phyloP scores from a whole-genome alignment of 2,797 vertebrate genomes.

The Pogoniulus pusillus region DNA sequence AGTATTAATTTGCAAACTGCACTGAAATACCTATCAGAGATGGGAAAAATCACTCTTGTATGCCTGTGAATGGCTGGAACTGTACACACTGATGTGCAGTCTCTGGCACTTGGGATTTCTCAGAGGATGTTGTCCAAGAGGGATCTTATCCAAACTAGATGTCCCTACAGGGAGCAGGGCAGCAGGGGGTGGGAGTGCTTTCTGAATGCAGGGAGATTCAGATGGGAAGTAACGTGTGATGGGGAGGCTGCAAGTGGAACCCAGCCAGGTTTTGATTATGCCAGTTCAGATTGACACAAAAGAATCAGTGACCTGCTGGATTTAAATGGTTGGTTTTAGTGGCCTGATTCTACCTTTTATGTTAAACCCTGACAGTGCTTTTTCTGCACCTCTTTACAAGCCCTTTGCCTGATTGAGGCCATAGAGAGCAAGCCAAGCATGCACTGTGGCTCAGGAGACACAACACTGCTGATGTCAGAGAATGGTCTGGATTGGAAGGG shows the following conservation, averaged over 20 bases:
- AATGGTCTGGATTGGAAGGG: too few relatives aligned
- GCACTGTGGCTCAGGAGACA: background rate
- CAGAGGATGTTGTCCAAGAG: conserved; percentile 13
- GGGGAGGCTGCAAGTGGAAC: background rate
- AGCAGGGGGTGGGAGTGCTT: background rate
- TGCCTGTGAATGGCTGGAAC: background rate
- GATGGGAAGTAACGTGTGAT: background rate
- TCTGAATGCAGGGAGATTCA: conserved; percentile 31
- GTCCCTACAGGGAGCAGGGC: conserved; percentile 24
- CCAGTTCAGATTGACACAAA: conserved; percentile 46
- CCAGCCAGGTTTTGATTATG: conserved; percentile 61
- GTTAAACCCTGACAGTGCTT: conserved; percentile 6
- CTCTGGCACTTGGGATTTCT: conserved; percentile 32
- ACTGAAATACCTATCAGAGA: background rate
- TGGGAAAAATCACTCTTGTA: background rate
- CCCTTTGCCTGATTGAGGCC: conserved; percentile 26
- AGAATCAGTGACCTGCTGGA: conserved; percentile 46
- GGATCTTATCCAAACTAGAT: conserved; percentile 3
- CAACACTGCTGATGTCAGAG: background rate
- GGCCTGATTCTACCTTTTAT: conserved; percentile 44
- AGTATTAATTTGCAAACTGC: background rate
- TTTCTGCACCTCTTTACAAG: conserved; percentile 16
- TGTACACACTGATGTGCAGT: background rate
- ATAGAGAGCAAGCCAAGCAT: background rate
- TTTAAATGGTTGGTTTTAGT: conserved; percentile 45